A percentile compares a stretch with the other conserved stretches of the same genome.
These are phyloP conservation scores for Apodemus sylvaticus DNA, from an alignment of 2,113 vertebrate species.

Conservation along the genomic window DNA sequence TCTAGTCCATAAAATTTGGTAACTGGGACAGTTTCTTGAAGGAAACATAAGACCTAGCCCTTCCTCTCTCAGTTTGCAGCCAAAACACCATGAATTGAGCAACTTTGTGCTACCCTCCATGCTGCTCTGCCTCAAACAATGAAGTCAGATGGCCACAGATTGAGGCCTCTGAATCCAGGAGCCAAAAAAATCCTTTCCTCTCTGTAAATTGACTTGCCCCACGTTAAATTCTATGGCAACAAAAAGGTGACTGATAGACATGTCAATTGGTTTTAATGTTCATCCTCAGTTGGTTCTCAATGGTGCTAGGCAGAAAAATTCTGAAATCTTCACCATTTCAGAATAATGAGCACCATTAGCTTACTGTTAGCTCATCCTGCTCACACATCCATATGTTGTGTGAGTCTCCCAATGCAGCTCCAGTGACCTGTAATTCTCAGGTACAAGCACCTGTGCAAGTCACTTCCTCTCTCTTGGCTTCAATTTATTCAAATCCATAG, in stretches of 20 bases:
- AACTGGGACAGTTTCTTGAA: background rate
- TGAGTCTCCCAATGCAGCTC: too few relatives aligned
- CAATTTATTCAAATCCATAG: background rate
- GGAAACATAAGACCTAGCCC: too few relatives aligned
- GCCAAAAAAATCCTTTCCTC: background rate
- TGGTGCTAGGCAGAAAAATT: background rate
- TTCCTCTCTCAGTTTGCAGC: background rate
- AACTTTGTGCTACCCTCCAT: background rate
- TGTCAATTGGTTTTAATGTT: background rate
- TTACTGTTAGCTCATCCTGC: background rate
- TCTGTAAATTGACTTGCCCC: too few relatives aligned
- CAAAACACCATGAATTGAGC: background rate
- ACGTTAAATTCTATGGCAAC: too few relatives aligned
- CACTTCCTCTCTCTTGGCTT: background rate
- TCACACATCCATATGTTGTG: background rate
- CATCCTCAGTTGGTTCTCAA: background rate
- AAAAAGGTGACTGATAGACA: background rate
- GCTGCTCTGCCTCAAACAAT: too few relatives aligned
- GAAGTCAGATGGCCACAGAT: background rate
- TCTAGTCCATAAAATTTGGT: background rate
- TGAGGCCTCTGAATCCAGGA: background rate
- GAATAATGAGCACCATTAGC: too few relatives aligned
- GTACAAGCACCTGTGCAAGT: background rate
- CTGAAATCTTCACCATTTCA: background rate
- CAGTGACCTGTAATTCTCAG: background rate